These are phyloP conservation scores for Gnathonemus longibarbis DNA, from an alignment of 2,113 vertebrate species.

Conservation along the genomic window DNA sequence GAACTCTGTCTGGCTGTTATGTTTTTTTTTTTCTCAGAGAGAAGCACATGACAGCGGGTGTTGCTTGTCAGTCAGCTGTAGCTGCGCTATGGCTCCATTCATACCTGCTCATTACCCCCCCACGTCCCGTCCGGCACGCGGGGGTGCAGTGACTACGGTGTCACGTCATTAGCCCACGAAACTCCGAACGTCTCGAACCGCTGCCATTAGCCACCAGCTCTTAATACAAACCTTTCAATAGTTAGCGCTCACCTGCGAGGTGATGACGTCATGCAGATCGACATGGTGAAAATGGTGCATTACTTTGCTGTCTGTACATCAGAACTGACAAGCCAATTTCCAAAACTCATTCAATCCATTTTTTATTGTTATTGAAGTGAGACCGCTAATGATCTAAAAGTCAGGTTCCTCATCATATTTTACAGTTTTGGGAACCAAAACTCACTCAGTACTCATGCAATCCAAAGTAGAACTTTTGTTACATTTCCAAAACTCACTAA, in stretches of 20 bases:
- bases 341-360: not conserved
- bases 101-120: not conserved
- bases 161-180: not conserved
- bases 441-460: not conserved
- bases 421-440: not conserved
- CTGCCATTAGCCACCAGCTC: not conserved
- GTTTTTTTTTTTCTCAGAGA: conserved; percentile 32
- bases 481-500: not conserved
- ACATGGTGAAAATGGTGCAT: not conserved
- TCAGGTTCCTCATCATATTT: not conserved
- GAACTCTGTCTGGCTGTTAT: conserved; percentile 33
- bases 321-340: not conserved
- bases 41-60: not conserved
- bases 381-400: not conserved
- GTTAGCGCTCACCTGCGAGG: not conserved
- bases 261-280: not conserved
- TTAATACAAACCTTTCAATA: not conserved
- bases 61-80: not conserved
- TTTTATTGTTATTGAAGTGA: not conserved
- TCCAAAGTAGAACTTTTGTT: not conserved
- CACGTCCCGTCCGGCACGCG: not conserved
- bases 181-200: not conserved
- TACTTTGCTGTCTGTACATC: not conserved
- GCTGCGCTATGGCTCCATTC: not conserved
- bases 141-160: not conserved